Percentiles rank a stretch among this genome's conserved stretches.
Conservation (phyloP, 2,888 invertebrate species). For the Cantharis rufa region DNA sequence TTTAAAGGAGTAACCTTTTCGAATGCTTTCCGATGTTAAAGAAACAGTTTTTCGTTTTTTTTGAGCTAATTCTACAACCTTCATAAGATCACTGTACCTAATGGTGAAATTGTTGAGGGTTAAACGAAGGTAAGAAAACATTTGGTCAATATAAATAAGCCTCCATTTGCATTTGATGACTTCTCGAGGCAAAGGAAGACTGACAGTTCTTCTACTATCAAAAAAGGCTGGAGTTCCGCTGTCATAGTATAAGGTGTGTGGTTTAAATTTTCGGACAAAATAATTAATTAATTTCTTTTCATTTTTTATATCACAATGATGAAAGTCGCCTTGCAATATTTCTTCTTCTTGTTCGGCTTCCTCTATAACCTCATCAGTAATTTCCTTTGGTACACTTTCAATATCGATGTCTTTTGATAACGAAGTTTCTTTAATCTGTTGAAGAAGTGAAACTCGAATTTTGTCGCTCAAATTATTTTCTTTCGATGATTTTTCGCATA, state of each 20-base stretch:
- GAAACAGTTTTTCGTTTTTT: conserved; percentile 58
- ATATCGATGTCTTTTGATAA: neutral
- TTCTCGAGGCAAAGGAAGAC: conserved; percentile 45
- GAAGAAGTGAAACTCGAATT: neutral
- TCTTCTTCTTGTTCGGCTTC: neutral
- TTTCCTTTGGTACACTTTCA: neutral
- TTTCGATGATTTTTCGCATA: conserved; percentile 43
- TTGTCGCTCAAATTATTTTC: neutral
- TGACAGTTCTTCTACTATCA: conserved; percentile 54
- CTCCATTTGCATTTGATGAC: conserved; percentile 58
- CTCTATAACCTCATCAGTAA: neutral
- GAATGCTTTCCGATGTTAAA: conserved; percentile 43
- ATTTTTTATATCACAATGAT: neutral
- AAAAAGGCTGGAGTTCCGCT: conserved; percentile 26
- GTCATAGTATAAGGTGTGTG: neutral
- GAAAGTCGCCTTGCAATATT: neutral
- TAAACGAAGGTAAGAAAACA: conserved; percentile 61
- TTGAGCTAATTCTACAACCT: conserved; percentile 58
- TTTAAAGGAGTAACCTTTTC: conserved; percentile 37
- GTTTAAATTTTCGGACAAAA: neutral
- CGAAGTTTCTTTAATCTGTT: neutral
- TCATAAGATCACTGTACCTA: conserved; percentile 58
- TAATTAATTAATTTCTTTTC: neutral
- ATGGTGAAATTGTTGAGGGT: conserved; percentile 60
- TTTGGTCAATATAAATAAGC: conserved; percentile 60